Evolutionary conservation across 2,888 invertebrate species (phyloP).

Genomic region (Auanema sp.): DNA sequence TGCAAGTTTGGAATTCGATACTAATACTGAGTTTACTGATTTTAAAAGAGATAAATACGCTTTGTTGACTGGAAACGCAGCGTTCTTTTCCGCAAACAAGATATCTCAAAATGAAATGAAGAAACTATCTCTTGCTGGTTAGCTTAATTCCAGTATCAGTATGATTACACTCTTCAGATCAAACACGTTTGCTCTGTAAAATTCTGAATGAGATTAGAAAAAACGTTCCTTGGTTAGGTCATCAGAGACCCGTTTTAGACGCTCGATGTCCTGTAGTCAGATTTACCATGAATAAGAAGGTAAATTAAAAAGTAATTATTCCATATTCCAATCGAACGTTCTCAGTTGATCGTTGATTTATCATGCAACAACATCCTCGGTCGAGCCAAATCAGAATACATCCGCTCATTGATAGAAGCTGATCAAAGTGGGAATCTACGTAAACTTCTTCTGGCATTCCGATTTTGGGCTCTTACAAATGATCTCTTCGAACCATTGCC

Average conservation of each 20-base stretch:
- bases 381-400: conserved; percentile 23
- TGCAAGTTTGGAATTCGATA: conserved; percentile 16
- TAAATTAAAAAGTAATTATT: background rate
- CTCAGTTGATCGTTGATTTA: conserved; percentile 25
- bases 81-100: conserved; percentile 6
- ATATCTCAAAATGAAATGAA: conserved; percentile 14
- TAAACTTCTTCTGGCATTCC: conserved; percentile 14
- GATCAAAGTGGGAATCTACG: conserved; percentile 19
- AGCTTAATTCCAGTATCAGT: background rate
- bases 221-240: conserved; percentile 24
- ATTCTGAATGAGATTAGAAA: conserved; percentile 29
- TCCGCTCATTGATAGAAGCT: conserved; percentile 13
- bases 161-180: conserved; percentile 20
- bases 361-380: conserved; percentile 28
- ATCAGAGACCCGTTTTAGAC: conserved; percentile 26
- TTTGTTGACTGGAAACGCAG: conserved; percentile 21
- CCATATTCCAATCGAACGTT: background rate
- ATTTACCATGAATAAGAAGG: conserved; percentile 19
- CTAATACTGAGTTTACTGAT: background rate
- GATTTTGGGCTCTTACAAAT: conserved; percentile 22
- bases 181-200: conserved; percentile 24
- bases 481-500: conserved; percentile 19
- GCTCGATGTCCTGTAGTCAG: conserved; percentile 30
- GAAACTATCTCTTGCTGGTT: conserved; percentile 23
- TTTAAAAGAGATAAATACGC: conserved; percentile 23